A percentile compares a stretch with the other conserved stretches of the same genome.
Evolutionary conservation across 2,797 vertebrate species (phyloP).

Genomic region (Philypnodon macrostomus): DNA sequence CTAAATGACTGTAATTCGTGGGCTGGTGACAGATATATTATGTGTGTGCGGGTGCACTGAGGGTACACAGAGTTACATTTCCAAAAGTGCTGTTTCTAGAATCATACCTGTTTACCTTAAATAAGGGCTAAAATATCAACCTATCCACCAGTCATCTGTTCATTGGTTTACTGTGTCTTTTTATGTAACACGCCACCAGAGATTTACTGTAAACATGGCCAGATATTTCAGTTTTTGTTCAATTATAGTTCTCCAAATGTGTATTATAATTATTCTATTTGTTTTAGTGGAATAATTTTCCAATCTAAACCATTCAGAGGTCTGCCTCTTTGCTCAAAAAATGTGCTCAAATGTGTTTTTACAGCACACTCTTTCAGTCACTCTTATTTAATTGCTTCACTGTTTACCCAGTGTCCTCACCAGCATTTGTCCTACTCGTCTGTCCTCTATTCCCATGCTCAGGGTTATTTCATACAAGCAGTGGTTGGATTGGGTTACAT

Average conservation of each 20-base stretch:
- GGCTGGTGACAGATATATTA: slow-evolving; percentile 5
- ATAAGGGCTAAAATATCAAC: slow-evolving; percentile 71
- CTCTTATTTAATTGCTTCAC: slow-evolving; percentile 8
- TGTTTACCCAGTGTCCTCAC: slow-evolving; percentile 1
- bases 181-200: slow-evolving; percentile 34
- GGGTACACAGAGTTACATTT: slow-evolving; percentile 39
- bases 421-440: neutral
- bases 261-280: no score
- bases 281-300: no score
- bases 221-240: no score
- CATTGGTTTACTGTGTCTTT: slow-evolving; percentile 13
- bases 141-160: slow-evolving; percentile 25
- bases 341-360: no score
- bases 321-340: no score
- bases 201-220: no score
- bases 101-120: slow-evolving; percentile 63
- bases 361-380: no score
- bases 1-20: slow-evolving; percentile 9
- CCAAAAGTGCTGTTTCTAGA: slow-evolving; percentile 46
- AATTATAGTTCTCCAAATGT: no score
- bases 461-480: slow-evolving; percentile 53
- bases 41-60: slow-evolving; percentile 39
- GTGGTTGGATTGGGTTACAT: slow-evolving; percentile 28
- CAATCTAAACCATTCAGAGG: no score
- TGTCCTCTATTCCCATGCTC: slow-evolving; percentile 55